These are phyloP conservation scores for Helicoverpa assulta DNA, from an alignment of 2,888 invertebrate genomes.

Conservation along the genomic window DNA sequence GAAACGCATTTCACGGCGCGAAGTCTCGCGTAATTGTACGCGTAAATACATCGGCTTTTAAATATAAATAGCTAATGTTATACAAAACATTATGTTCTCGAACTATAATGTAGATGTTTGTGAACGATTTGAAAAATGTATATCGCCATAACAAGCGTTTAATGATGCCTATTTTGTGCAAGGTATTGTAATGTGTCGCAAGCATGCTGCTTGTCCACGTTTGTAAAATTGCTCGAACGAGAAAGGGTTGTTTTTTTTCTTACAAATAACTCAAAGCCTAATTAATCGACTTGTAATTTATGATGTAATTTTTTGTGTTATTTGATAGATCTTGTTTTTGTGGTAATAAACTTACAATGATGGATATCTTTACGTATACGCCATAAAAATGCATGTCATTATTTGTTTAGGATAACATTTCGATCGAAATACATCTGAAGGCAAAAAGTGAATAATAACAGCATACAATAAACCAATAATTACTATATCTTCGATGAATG, in stretches of 20 bases:
- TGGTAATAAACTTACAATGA: neutral
- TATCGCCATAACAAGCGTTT: conserved; percentile 35
- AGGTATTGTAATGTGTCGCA: conserved; percentile 19
- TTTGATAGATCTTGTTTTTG: neutral
- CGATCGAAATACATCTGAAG: conserved; percentile 23
- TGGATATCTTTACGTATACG: neutral
- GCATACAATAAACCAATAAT: conserved; percentile 49
- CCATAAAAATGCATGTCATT: conserved; percentile 52
- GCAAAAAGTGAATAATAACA: conserved; percentile 18
- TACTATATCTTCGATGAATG: conserved; percentile 45
- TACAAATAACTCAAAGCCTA: conserved; percentile 7
- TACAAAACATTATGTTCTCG: conserved; percentile 38
- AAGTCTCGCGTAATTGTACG: conserved; percentile 66
- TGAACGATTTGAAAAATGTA: conserved; percentile 55
- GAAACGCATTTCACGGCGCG: conserved; percentile 73
- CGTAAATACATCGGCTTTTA: conserved; percentile 53
- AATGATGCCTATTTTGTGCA: conserved; percentile 44
- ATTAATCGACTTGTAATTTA: conserved; percentile 32
- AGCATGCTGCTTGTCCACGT: conserved; percentile 21
- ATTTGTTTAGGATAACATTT: conserved; percentile 52
- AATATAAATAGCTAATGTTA: conserved; percentile 32
- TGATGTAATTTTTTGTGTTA: conserved; percentile 12
- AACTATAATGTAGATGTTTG: conserved; percentile 34
- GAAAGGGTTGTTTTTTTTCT: conserved; percentile 36
- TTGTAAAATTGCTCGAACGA: conserved; percentile 26